Conservation (phyloP, 2,888 invertebrate species). For the Eudasyphora cyanicolor region DNA sequence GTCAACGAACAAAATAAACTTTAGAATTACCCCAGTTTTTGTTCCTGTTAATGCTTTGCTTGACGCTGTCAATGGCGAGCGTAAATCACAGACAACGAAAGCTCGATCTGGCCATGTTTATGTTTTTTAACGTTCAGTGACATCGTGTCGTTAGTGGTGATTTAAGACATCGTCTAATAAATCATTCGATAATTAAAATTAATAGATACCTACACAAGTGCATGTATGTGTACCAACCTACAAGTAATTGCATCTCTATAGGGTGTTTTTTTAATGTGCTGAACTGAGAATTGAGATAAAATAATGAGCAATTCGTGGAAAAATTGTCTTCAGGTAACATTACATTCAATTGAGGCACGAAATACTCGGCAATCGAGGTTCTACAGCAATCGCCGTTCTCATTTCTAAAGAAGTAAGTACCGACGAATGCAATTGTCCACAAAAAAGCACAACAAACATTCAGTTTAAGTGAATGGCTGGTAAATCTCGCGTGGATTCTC, state of each 20-base stretch:
- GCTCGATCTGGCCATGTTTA: neutral
- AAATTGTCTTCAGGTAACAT: neutral
- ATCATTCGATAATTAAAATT: constrained; percentile 48
- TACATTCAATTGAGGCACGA: too few relatives aligned
- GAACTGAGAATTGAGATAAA: too few relatives aligned
- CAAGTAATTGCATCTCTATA: too few relatives aligned
- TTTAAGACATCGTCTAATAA: constrained; percentile 31
- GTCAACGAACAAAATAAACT: constrained; percentile 22
- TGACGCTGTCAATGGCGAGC: neutral
- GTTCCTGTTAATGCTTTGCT: neutral
- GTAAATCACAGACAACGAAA: neutral
- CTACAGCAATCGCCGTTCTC: too few relatives aligned
- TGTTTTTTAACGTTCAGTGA: neutral
- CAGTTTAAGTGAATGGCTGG: too few relatives aligned
- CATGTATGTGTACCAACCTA: neutral
- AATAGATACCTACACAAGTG: neutral
- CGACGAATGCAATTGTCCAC: too few relatives aligned
- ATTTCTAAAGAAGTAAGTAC: too few relatives aligned
- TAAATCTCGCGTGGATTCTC: too few relatives aligned
- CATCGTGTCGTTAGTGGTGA: constrained; percentile 13
- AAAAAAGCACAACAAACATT: too few relatives aligned
- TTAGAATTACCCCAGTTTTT: constrained; percentile 37
- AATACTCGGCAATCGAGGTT: too few relatives aligned
- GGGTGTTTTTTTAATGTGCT: too few relatives aligned
- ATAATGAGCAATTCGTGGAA: too few relatives aligned